phyloP scores from a whole-genome alignment of 2,888 invertebrate genomes.

The Ennomos erosarius region DNA sequence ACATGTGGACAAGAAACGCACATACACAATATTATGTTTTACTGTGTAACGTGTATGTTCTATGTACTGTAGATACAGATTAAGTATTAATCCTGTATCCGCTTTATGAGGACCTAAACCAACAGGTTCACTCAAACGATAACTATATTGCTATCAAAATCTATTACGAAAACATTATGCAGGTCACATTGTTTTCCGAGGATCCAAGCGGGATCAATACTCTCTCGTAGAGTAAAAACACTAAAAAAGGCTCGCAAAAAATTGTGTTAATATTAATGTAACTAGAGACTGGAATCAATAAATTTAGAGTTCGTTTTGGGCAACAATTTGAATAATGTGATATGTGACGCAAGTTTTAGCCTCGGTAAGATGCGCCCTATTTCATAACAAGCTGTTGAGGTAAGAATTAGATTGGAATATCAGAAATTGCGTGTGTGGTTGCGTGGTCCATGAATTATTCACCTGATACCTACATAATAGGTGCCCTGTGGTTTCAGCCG shows the following conservation, averaged over 20 bases:
- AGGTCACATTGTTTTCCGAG: constrained; percentile 29
- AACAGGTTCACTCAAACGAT: constrained; percentile 35
- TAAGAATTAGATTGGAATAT: too few relatives aligned
- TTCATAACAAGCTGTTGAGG: constrained; percentile 54
- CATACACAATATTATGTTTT: too few relatives aligned
- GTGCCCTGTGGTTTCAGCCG: too few relatives aligned
- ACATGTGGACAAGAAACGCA: constrained; percentile 12
- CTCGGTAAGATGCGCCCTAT: constrained; percentile 76
- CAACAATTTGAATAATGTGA: constrained; percentile 74
- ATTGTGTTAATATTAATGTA: constrained; percentile 66
- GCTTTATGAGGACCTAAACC: constrained; percentile 19
- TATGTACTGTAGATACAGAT: neutral
- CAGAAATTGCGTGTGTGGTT: too few relatives aligned
- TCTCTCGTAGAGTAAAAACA: constrained; percentile 39
- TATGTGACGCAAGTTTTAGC: constrained; percentile 74
- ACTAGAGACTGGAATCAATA: constrained; percentile 51
- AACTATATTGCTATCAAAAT: constrained; percentile 14
- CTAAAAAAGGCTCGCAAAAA: constrained; percentile 51
- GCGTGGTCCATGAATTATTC: too few relatives aligned
- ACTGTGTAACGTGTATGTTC: neutral
- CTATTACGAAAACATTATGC: constrained; percentile 33
- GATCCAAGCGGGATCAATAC: constrained; percentile 34
- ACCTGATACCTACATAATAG: too few relatives aligned
- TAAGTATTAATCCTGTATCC: constrained; percentile 8
- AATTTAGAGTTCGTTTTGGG: constrained; percentile 66